Evolutionary conservation across 2,888 invertebrate genomes (phyloP).

Genomic region (Isotomurus palustris): DNA sequence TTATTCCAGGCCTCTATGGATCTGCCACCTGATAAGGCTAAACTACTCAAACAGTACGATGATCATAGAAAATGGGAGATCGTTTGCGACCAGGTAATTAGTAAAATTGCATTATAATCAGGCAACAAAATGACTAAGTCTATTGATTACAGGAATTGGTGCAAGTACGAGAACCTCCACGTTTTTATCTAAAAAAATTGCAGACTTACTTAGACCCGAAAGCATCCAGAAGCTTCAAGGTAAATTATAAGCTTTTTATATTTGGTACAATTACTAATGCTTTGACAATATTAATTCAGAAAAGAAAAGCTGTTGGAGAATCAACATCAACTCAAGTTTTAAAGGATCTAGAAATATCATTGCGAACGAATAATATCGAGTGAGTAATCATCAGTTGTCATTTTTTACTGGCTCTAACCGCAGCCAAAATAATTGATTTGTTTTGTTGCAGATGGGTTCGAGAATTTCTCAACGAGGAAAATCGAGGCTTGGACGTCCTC

Average conservation of each 20-base stretch:
- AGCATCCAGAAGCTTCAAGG: conserved; percentile 89
- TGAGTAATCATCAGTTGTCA: conserved; percentile 55
- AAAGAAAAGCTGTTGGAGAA: conserved; percentile 93
- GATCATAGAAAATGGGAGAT: conserved; percentile 99
- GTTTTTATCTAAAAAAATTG: conserved; percentile 92
- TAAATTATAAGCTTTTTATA: conserved; percentile 55
- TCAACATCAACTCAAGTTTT: conserved; percentile 97
- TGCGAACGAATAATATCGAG: conserved; percentile 99
- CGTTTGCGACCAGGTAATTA: conserved; percentile 93
- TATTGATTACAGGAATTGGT: conserved; percentile 92
- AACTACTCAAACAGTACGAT: conserved; percentile 89
- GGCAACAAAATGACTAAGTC: too few relatives aligned
- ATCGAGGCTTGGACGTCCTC: conserved; percentile 91
- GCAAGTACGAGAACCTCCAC: conserved; percentile 95
- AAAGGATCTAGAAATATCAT: conserved; percentile 94
- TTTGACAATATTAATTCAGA: conserved; percentile 58
- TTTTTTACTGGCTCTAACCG: neutral
- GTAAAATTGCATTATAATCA: conserved; percentile 8
- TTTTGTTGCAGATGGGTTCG: conserved; percentile 80
- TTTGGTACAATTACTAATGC: too few relatives aligned
- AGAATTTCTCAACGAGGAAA: conserved; percentile 93
- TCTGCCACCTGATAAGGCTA: conserved; percentile 73
- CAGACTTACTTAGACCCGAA: conserved; percentile 94
- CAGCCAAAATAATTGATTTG: neutral
- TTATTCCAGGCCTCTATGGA: conserved; percentile 7